phyloP scores from a whole-genome alignment of 2,888 invertebrate genomes.

The Andrena bicolor region DNA sequence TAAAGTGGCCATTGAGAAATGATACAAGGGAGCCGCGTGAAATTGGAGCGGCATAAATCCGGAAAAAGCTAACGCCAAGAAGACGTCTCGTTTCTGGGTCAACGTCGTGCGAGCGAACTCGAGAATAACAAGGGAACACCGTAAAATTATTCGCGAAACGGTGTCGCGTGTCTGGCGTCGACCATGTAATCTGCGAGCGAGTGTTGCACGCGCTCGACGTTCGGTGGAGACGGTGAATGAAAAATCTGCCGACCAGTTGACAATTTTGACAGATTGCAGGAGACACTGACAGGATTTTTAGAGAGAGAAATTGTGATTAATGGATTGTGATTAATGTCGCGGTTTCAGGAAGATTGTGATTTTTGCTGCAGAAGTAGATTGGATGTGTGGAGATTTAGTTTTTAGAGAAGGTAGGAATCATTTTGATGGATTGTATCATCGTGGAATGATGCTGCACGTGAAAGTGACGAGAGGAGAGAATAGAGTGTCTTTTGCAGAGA shows the following conservation, averaged over 20 bases:
- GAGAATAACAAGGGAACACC: conserved; percentile 50
- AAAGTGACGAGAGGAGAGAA: not conserved
- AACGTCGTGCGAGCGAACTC: conserved; percentile 33
- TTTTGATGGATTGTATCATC: not conserved
- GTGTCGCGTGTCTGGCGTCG: conserved; percentile 55
- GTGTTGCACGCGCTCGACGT: not conserved
- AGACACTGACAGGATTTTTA: not conserved
- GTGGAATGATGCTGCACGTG: not conserved
- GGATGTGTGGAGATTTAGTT: not conserved
- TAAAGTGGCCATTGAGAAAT: conserved; percentile 55
- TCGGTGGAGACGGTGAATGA: conserved; percentile 15
- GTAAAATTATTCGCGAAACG: conserved; percentile 67
- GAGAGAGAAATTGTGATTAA: conserved; percentile 20
- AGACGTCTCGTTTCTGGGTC: conserved; percentile 59
- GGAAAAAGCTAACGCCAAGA: conserved; percentile 60
- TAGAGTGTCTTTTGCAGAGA: not conserved
- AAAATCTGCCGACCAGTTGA: not conserved
- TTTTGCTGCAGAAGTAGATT: not conserved
- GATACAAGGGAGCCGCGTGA: conserved; percentile 27
- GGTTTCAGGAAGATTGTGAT: not conserved
- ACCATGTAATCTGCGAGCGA: conserved; percentile 32
- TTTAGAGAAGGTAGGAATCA: not conserved
- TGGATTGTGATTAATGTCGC: not conserved
- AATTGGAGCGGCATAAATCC: conserved; percentile 59
- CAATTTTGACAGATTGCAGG: conserved; percentile 12